phyloP scores from a whole-genome alignment of 2,888 invertebrate species.

The Petrolisthes cinctipes region DNA sequence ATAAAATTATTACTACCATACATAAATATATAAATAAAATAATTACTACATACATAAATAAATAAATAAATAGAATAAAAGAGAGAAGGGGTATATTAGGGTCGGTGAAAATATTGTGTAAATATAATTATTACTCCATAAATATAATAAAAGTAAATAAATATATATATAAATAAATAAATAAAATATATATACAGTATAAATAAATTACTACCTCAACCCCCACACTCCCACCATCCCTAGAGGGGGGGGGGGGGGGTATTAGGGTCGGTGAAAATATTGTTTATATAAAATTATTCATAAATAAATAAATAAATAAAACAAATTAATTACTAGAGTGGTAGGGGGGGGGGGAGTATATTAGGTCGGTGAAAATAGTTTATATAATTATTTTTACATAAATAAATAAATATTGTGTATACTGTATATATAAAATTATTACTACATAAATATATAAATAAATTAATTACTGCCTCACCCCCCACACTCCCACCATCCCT shows the following conservation, averaged over 20 bases:
- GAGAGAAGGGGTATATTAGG: not conserved
- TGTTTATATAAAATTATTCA: too few relatives aligned
- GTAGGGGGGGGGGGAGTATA: not conserved
- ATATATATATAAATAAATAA: not conserved
- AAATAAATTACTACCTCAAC: not conserved
- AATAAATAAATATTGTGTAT: not conserved
- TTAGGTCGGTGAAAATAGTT: not conserved
- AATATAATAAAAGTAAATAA: too few relatives aligned
- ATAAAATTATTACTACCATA: too few relatives aligned
- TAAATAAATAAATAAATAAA: too few relatives aligned
- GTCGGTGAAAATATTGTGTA: not conserved
- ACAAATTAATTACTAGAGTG: not conserved
- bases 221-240: not conserved
- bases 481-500: too few relatives aligned
- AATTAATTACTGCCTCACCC: too few relatives aligned
- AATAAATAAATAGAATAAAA: not conserved
- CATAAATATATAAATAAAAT: too few relatives aligned
- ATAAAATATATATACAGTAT: not conserved
- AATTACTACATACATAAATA: too few relatives aligned
- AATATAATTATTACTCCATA: too few relatives aligned
- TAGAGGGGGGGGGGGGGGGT: not conserved
- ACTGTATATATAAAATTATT: too few relatives aligned
- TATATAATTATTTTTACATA: too few relatives aligned
- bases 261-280: not conserved
- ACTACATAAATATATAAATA: too few relatives aligned